phyloP scores from a whole-genome alignment of 2,888 invertebrate species.

The Pseudoips prasinana region DNA sequence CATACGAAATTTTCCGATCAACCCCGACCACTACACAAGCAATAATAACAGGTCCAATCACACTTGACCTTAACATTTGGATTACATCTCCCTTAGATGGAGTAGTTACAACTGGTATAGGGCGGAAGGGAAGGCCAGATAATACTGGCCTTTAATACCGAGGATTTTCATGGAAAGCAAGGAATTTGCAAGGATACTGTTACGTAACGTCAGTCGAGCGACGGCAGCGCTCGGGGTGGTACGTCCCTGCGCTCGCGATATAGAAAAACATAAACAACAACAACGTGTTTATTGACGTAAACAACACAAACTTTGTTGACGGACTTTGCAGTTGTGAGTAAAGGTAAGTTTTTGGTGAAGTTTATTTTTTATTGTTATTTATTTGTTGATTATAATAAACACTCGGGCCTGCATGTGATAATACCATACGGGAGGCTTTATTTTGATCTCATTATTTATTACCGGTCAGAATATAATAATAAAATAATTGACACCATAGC shows the following conservation, averaged over 20 bases:
- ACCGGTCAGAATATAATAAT: too few relatives aligned
- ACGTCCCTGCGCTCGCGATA: constrained; percentile 42
- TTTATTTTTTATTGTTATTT: constrained; percentile 12
- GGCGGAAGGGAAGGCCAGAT: constrained; percentile 38
- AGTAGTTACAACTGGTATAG: not conserved
- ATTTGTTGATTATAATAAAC: constrained; percentile 13
- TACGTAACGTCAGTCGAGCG: constrained; percentile 75
- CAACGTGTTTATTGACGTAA: constrained; percentile 76
- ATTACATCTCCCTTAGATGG: not conserved
- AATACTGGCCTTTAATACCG: constrained; percentile 33
- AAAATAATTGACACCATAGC: too few relatives aligned
- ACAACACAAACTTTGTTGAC: constrained; percentile 52
- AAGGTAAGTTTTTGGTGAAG: constrained; percentile 31
- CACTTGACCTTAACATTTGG: constrained; percentile 31
- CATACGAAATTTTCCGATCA: constrained; percentile 59
- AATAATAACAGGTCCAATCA: constrained; percentile 34
- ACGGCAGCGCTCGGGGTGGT: constrained; percentile 47
- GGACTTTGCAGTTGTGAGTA: constrained; percentile 33
- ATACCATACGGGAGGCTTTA: too few relatives aligned
- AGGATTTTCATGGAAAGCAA: constrained; percentile 55
- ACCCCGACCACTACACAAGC: constrained; percentile 38
- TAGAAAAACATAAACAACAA: constrained; percentile 72
- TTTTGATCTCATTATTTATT: too few relatives aligned
- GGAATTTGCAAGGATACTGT: constrained; percentile 66
- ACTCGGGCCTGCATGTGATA: not conserved